These are phyloP conservation scores for Pogona vitticeps DNA, from an alignment of 2,113 vertebrate species.

Conservation along the genomic window DNA sequence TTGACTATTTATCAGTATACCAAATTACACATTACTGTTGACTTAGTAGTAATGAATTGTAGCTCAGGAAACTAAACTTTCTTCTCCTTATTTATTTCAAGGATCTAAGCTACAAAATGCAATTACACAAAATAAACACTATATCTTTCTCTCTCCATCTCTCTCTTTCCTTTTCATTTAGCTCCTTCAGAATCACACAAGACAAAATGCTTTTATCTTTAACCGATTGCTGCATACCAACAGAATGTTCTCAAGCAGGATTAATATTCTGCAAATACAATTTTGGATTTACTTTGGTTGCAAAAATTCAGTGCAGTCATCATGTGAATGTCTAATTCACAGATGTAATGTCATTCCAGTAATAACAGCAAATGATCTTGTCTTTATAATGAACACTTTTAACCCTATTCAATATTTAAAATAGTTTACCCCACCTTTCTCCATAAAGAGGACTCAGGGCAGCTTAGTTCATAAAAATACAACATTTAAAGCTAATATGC, in stretches of 20 bases:
- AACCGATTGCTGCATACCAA: neutral
- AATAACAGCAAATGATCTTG: no score
- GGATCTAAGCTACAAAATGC: slow-evolving; percentile 23
- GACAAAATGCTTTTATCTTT: rapidly evolving
- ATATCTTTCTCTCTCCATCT: neutral
- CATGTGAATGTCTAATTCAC: no score
- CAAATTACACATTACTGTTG: slow-evolving; percentile 24
- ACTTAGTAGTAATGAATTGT: slow-evolving; percentile 1
- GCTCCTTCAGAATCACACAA: neutral
- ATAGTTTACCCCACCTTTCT: no score
- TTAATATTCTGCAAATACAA: neutral
- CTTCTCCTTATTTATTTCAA: slow-evolving; percentile 30
- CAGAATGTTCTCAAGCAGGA: neutral
- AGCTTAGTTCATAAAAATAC: no score
- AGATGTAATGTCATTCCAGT: no score
- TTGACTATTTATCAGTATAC: slow-evolving; percentile 1
- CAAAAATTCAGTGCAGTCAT: neutral
- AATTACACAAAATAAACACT: neutral
- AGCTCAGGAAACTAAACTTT: slow-evolving; percentile 30
- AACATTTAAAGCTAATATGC: no score
- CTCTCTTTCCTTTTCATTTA: neutral
- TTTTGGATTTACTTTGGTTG: neutral
- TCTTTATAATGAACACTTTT: no score
- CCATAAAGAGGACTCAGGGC: no score
- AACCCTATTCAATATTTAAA: no score